Evolutionary conservation across 2,797 vertebrate genomes (phyloP), one percentile per base, ranked within the genome.

Genomic region (Brachyrhaphis roseni): DNA sequence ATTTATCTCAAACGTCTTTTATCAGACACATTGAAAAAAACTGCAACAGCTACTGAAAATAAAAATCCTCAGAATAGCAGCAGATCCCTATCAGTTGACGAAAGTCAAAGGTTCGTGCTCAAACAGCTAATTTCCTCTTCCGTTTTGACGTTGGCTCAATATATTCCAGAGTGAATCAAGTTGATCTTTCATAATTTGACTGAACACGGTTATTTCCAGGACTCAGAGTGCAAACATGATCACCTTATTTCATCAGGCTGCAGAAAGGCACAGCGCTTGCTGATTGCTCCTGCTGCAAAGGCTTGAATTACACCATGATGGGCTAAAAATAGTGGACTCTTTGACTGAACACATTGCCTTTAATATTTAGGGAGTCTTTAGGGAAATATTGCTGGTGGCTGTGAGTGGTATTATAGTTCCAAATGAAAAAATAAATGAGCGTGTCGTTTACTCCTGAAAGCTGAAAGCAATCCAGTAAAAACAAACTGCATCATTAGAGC

Each of bases 251-350:
- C 78, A 87, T 82, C 72, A 72, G 72, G 72, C 78, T 79, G 90
- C 89, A 84, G 86, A 45, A 15, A 80, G 76, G 80, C 76, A 83
- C 82, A 83, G 85, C 28, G 23, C 87, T 45, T 73, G 84, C 88
- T 72, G 86, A 77, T 85, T 84, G 88, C 83, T 84, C 51, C 86
- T 55, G 88, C 86, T 80, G 85, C 62, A 82, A 83, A 76, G 82
- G 88, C 51, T 93, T 88, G 91, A 92, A 90, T 93, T 92, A 92
- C 90, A 92, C 92, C 86, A 86, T 73, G 82, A 88, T 18, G 86
- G 57, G 83, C 92, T 94, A 93, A 93, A 93, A 91, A 94, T 94
- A 93, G 90, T 86, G 84, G 80, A 72, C 88, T 82, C 80, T 83
- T 79, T 86, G 79, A 83, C 84, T 82, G 87, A 91, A 87, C 82